A percentile compares a stretch with the other conserved stretches of the same genome.
Conservation (phyloP, 2,797 vertebrate species). For the Cynodonichthys magdalenae region DNA sequence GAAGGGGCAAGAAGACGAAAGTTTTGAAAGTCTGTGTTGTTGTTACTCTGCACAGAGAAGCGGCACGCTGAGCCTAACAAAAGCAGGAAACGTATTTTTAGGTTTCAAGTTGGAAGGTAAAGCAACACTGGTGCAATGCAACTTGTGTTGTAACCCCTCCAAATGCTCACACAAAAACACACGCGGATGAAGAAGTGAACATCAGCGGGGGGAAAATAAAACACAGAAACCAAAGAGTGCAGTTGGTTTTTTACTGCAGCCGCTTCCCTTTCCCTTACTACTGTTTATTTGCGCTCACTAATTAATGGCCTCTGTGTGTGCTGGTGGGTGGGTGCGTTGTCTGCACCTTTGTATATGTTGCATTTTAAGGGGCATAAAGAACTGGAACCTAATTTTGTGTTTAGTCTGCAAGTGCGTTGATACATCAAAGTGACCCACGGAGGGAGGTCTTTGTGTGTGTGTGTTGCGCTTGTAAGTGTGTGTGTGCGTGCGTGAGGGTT, state of each 20-base stretch:
- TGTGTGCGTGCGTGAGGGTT: slow-evolving; percentile 62
- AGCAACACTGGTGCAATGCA: slow-evolving; percentile 44
- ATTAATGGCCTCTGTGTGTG: slow-evolving; percentile 71
- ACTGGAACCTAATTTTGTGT: slow-evolving; percentile 77
- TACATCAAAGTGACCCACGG: slow-evolving; percentile 80
- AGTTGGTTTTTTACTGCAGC: slow-evolving; percentile 68
- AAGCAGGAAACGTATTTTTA: slow-evolving; percentile 79
- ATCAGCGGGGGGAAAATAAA: slow-evolving; percentile 62
- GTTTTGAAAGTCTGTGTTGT: slow-evolving; percentile 21
- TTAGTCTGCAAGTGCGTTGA: slow-evolving; percentile 78
- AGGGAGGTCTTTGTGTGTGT: slow-evolving; percentile 58
- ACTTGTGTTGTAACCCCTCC: slow-evolving; percentile 49
- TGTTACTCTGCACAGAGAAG: slow-evolving; percentile 29
- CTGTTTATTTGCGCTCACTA: slow-evolving; percentile 79
- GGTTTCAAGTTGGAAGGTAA: slow-evolving; percentile 63
- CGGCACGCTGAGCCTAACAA: slow-evolving; percentile 66
- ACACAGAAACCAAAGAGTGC: slow-evolving; percentile 68
- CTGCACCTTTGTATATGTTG: slow-evolving; percentile 65
- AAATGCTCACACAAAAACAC: slow-evolving; percentile 36
- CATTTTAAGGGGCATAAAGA: slow-evolving; percentile 68
- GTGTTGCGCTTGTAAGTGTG: slow-evolving; percentile 35
- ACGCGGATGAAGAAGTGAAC: slow-evolving; percentile 46
- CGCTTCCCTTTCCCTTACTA: slow-evolving; percentile 75
- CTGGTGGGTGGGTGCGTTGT: slow-evolving; percentile 22
- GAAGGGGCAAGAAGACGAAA: slow-evolving; percentile 35